Base-by-base conservation (phyloP, 2,888 invertebrate species). In the Synergus gifuensis region DNA sequence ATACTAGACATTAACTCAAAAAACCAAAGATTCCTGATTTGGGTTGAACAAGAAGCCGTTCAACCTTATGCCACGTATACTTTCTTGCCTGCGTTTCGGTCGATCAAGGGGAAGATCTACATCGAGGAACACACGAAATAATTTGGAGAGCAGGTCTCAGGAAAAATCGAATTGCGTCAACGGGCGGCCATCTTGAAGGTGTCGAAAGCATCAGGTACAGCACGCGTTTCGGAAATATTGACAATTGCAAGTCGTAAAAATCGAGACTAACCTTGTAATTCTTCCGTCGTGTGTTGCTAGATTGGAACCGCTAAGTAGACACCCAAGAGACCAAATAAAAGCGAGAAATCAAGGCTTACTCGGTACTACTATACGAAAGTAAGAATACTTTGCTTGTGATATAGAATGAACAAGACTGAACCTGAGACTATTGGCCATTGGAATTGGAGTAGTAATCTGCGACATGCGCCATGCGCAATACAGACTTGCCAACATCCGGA, bases 171-270 rank as follows among this genome's bases (percentile, higher is more conserved):
- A 85, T 87, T 87, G 87, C 85, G 86, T 85, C 86, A 88, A 86
- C 85, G 84, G 85, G 79, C 88, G 83, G 90, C 91, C 91, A 91
- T 91, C 87, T 91, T 91, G 90, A 83, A 90, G 85, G 82, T 81
- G 81, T 76, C 85, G 79, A 79, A 87, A 87, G 87, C 88, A 87
- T 85, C 84, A 86, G 85, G 86, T 81, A 85, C 83, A 83, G 87
- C 90, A 88, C 89, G 89, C 88, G 87, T 82, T 82, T 84, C 77
- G 80, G 76, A 77, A 28, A 28, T 28, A 28, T 28, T 28, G 22
- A 60, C 66, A 67, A 69, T 73, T 64, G 73, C 76, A 44, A n/a
- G 58, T 69, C 16, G 44, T 28, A 28, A 28, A 28, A 28, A 28
- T 28, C 3, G 28, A 28, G 28, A 28, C 28, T 28, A 28, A 28